Evolutionary conservation across 35 echinoderm and acorn worm species (phyloP).

Genomic region (Chiridota heheva): DNA sequence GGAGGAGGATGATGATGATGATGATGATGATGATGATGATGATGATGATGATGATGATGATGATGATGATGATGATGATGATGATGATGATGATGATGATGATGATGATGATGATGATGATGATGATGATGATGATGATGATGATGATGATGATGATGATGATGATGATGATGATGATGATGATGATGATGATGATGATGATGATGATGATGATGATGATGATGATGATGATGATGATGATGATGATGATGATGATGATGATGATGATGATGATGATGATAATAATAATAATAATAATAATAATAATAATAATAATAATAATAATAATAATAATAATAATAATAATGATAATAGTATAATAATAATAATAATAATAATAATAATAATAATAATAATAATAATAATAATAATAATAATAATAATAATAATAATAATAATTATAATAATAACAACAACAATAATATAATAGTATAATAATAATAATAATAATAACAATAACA

Average conservation of each 20-base stretch:
- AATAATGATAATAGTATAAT: no score
- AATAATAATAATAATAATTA: no score
- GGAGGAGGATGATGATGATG: no score
- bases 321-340: no score
- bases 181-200: background rate
- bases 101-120: slow-evolving; percentile 8
- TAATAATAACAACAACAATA: no score
- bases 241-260: slow-evolving; percentile 8
- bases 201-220: slow-evolving; percentile 9
- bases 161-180: background rate
- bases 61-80: slow-evolving; percentile 1
- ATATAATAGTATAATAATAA: no score
- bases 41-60: slow-evolving; percentile 8
- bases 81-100: slow-evolving; percentile 9
- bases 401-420: no score
- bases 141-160: slow-evolving; percentile 9
- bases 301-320: slow-evolving; percentile 11
- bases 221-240: background rate
- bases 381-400: no score
- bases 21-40: slow-evolving; percentile 9
- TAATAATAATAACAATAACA: no score
- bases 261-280: slow-evolving; percentile 9
- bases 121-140: slow-evolving; percentile 8
- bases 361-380: no score
- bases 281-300: background rate